Conservation (phyloP, 2,113 vertebrate species). For the Hypomesus transpacificus region DNA sequence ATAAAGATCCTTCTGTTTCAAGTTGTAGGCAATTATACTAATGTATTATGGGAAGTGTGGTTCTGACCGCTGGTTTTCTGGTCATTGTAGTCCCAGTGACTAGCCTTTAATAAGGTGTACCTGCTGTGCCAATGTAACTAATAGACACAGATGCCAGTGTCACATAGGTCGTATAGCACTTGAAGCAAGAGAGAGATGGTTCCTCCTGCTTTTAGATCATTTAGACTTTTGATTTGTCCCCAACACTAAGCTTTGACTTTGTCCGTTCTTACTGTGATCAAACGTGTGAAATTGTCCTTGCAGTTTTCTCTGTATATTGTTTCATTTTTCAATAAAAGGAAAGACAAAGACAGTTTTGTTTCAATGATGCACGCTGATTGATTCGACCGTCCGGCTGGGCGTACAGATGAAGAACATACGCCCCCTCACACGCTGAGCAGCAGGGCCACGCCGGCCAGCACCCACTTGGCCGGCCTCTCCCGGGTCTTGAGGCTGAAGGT, state of each 20-base stretch:
- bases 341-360: constrained; percentile 15
- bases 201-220: constrained; percentile 49
- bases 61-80: constrained; percentile 32
- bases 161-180: constrained; percentile 39
- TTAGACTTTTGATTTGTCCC: constrained; percentile 55
- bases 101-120: constrained; percentile 47
- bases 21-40: constrained; percentile 29
- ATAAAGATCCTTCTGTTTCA: constrained; percentile 41
- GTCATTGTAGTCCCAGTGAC: constrained; percentile 43
- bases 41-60: constrained; percentile 3
- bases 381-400: too few relatives aligned
- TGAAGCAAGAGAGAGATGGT: constrained; percentile 23
- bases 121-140: constrained; percentile 52
- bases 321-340: constrained; percentile 69
- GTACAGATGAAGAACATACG: background rate
- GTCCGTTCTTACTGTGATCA: constrained; percentile 61
- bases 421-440: constrained; percentile 69
- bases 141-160: constrained; percentile 51
- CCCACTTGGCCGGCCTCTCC: constrained; percentile 69
- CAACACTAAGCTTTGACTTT: constrained; percentile 49
- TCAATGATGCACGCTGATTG: too few relatives aligned
- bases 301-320: constrained; percentile 31
- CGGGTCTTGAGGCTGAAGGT: constrained; percentile 73
- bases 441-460: constrained; percentile 74
- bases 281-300: constrained; percentile 55